Evolutionary conservation across 1,140 invertebrate genomes (phyloP).

Genomic region (Lordiphosa mommai): DNA sequence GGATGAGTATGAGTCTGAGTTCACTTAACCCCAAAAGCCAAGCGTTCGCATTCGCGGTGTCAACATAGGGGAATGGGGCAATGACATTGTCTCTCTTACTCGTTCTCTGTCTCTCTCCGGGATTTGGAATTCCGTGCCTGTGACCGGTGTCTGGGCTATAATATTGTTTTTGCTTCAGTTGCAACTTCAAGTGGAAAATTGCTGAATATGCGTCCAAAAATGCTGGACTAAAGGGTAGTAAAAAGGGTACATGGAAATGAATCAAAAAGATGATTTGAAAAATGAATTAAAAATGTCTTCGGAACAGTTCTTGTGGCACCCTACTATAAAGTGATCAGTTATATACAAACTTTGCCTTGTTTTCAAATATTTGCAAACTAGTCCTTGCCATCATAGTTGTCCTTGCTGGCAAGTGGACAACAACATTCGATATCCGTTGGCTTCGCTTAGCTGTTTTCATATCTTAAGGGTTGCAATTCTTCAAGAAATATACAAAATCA

Average conservation of each 20-base stretch:
- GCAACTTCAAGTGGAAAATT: slow-evolving; percentile 68
- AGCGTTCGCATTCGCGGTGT: slow-evolving; percentile 27
- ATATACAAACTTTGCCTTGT: no score
- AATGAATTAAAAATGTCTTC: no score
- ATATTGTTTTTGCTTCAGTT: slow-evolving; percentile 20
- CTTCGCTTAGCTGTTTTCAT: slow-evolving; percentile 1
- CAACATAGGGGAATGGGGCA: slow-evolving; percentile 19
- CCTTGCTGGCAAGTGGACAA: no score
- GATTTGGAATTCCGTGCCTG: slow-evolving; percentile 11
- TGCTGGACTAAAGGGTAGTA: neutral
- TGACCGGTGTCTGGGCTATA: neutral
- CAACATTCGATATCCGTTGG: no score
- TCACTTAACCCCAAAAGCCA: slow-evolving; percentile 64
- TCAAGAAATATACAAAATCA: neutral
- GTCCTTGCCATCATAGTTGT: no score
- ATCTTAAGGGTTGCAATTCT: slow-evolving; percentile 18
- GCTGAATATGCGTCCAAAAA: slow-evolving; percentile 28
- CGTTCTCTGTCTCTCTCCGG: neutral
- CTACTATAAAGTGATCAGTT: no score
- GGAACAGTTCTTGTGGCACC: no score
- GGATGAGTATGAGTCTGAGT: slow-evolving; percentile 34
- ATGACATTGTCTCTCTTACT: slow-evolving; percentile 23
- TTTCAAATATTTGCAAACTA: no score
- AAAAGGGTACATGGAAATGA: no score
- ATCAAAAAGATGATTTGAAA: no score